A percentile compares a stretch with the other conserved stretches of the same genome.
Conservation (phyloP, 2,888 invertebrate genomes). For the Caenorhabditis parvicauda region DNA sequence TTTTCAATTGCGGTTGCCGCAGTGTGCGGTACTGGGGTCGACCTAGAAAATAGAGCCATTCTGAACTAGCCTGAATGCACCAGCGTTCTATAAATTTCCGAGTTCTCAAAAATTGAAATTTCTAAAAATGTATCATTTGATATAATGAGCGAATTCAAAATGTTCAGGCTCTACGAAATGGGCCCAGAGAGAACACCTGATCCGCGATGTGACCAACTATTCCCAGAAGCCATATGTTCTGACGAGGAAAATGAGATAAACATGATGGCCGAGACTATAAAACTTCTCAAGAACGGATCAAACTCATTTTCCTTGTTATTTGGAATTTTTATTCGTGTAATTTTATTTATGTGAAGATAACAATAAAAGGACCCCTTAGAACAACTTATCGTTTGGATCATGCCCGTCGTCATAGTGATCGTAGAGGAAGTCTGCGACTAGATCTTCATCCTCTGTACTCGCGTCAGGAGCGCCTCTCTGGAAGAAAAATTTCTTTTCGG, state of each 20-base stretch:
- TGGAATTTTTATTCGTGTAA: not conserved
- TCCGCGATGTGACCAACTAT: slow-evolving; percentile 15
- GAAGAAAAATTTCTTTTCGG: too few relatives aligned
- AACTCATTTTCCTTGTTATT: not conserved
- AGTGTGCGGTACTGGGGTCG: too few relatives aligned
- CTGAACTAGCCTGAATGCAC: too few relatives aligned
- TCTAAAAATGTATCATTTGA: too few relatives aligned
- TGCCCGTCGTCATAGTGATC: slow-evolving; percentile 34
- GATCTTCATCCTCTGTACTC: slow-evolving; percentile 35
- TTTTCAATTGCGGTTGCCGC: too few relatives aligned
- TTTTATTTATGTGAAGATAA: not conserved
- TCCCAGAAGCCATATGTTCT: slow-evolving; percentile 12
- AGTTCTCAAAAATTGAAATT: too few relatives aligned
- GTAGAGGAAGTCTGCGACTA: slow-evolving; percentile 27
- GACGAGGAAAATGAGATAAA: slow-evolving; percentile 1
- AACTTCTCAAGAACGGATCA: slow-evolving; percentile 2
- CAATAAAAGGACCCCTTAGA: not conserved
- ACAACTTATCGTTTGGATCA: slow-evolving; percentile 19
- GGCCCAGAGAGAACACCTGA: too few relatives aligned
- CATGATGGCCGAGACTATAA: not conserved
- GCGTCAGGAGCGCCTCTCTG: slow-evolving; percentile 16
- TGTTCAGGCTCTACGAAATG: too few relatives aligned
- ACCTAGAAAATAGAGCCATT: too few relatives aligned
- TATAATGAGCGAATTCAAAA: too few relatives aligned
- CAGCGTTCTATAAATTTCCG: too few relatives aligned